Evolutionary conservation across 2,888 invertebrate species (phyloP), one percentile per base, ranked within the genome.

Genomic region (Merodon equestris): DNA sequence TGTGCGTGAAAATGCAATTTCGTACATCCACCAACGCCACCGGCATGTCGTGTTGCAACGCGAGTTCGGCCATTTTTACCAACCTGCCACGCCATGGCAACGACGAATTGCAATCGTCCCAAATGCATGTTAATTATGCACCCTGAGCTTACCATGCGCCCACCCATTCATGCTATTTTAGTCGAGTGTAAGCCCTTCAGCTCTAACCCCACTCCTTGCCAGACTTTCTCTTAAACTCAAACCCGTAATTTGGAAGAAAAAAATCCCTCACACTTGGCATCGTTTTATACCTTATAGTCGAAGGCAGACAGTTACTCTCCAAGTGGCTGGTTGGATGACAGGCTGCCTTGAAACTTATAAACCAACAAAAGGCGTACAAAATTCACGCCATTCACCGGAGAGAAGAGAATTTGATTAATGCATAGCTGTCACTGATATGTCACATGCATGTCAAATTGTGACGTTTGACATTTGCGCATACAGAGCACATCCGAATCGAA

Each of bases 351-450:
- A 7, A 27, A 27, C 27, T 7, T 4, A 27, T 7, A 79, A 71
- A 10, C 47, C 61, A 71, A 83, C 72, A 82, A 82, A 81, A 82
- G 79, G 75, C 81, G 81, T 81, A 83, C 82, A 83, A 83, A 81
- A 83, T 83, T 83, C 82, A 82, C 82, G 82, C 82, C 82, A 83
- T 83, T 83, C 82, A 82, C 79, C 70, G 75, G 82, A 83, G 84
- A 84, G 86, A 87, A 85, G 87, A 85, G 87, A 87, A 87, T 88
- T 89, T 89, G 89, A 89, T 89, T 89, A 89, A 89, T 89, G 89
- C 88, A 88, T 86, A 87, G 86, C 88, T 89, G 89, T 89, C 89
- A 88, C 88, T 89, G 88, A 89, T 89, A 88, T 88, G 89, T 89
- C 89, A 88, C 88, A 89, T 86, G 88, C 88, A 89, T 88, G 88